Evolutionary conservation across 2,797 vertebrate genomes (phyloP), one percentile per base, ranked within the genome.

Genomic region (Sus cebifrons): DNA sequence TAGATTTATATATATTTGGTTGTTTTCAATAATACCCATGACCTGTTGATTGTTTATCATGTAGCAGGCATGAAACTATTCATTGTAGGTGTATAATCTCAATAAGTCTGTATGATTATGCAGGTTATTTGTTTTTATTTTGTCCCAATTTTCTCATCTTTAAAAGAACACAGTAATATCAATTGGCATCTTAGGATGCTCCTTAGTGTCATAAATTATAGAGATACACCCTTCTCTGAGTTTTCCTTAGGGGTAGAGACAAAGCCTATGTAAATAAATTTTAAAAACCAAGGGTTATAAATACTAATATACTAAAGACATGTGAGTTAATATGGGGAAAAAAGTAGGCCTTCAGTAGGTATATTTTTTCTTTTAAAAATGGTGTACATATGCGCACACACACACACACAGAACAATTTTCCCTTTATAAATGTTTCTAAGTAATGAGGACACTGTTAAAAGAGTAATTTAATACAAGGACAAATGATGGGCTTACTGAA

Each of bases 391-490:
- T 15, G 36, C n/a, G 23, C 5, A 6, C 52, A 14, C 36, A 86
- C 23, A 16, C 7, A 58, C 74, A 54, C 4, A 74, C 10, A 90
- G 18, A 70, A 27, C 18, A 81, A 49, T 91, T 73, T 60, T 13
- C 17, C 54, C 49, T 74, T 86, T n/a, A 52, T 78, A 82, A 73
- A 73, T 29, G 25, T 91, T 84, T 60, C 36, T 60, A 91, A 79
- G 70, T 83, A 95, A 91, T 78, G 52, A 96, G 11, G 5, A 93
- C 21, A 65, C n/a, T 84, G n/a, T 54, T 73, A 77, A 86, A 94
- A 90, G n/a, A 49, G 14, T 49, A 96, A 83, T 77, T 86, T 96
- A 94, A 90, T 77, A 89, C 40, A 86, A 67, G 14, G 73, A 52
- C 68, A 95, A 95, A 36, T 73, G 36, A 78, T 73, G 49, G 75